Percentiles rank a stretch among this genome's conserved stretches.
Conservation (phyloP, 2,797 vertebrate species). For the Acomys russatus region DNA sequence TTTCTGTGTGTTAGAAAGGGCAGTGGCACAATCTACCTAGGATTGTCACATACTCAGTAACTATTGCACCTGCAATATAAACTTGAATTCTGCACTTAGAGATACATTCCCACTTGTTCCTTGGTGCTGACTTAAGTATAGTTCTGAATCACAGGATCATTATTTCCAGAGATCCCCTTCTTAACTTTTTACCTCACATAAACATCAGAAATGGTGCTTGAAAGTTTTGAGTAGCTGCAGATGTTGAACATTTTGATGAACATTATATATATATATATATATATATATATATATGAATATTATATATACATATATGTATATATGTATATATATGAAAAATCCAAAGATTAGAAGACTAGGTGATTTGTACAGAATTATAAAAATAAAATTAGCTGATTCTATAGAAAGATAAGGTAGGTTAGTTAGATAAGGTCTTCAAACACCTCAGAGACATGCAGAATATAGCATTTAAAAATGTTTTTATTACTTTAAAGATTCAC, state of each 20-base stretch:
- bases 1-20: background rate
- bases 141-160: background rate
- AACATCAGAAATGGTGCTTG: background rate
- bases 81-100: background rate
- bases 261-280: background rate
- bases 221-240: background rate
- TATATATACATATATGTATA: too few species aligned
- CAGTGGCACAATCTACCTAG: background rate
- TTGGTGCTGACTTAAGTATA: background rate
- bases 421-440: too few species aligned
- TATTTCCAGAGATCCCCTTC: constrained; percentile 1
- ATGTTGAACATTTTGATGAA: background rate
- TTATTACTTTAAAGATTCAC: too few species aligned
- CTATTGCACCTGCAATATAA: background rate
- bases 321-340: too few species aligned
- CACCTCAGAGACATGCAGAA: too few species aligned
- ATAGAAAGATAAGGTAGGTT: too few species aligned
- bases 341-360: background rate
- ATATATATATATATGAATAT: background rate
- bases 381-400: too few species aligned
- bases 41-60: background rate
- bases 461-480: too few species aligned
- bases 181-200: background rate
- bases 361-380: background rate
- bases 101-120: background rate